phyloP scores from a whole-genome alignment of 2,888 invertebrate genomes.

The Choristoneura rosaceana region DNA sequence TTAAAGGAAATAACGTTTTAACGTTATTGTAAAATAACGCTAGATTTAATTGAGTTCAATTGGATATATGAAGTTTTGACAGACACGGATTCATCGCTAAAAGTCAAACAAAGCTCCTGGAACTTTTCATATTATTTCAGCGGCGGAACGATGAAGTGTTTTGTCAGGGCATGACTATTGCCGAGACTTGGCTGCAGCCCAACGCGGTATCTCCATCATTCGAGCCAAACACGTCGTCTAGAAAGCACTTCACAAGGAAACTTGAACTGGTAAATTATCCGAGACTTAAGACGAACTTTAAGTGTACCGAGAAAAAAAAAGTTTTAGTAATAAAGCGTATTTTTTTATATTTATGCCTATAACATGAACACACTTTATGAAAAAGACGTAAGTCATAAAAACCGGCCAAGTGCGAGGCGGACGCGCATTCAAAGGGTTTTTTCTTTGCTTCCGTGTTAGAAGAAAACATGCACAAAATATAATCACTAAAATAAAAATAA shows the following conservation, averaged over 20 bases:
- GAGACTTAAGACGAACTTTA: background rate
- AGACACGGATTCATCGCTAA: conserved; percentile 24
- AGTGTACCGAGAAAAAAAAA: background rate
- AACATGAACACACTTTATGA: too few species aligned
- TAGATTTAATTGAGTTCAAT: background rate
- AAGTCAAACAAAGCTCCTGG: background rate
- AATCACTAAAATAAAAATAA: background rate
- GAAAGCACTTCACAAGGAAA: conserved; percentile 27
- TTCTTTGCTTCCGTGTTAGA: too few species aligned
- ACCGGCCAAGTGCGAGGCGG: too few species aligned
- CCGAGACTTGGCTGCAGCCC: conserved; percentile 32
- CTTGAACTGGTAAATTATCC: conserved; percentile 24
- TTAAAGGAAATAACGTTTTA: background rate
- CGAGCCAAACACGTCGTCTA: conserved; percentile 20
- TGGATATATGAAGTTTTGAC: conserved; percentile 19
- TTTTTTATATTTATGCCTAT: too few species aligned
- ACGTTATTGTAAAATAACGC: background rate
- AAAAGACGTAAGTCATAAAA: too few species aligned
- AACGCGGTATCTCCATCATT: conserved; percentile 30
- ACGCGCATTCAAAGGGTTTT: too few species aligned
- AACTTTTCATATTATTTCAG: conserved; percentile 21
- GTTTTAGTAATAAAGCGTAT: background rate
- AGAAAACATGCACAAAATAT: background rate
- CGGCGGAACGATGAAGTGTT: conserved; percentile 25
- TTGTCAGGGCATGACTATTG: conserved; percentile 36